Conservation (phyloP, 2,888 invertebrate genomes). For the Pristionchus entomophagus region DNA sequence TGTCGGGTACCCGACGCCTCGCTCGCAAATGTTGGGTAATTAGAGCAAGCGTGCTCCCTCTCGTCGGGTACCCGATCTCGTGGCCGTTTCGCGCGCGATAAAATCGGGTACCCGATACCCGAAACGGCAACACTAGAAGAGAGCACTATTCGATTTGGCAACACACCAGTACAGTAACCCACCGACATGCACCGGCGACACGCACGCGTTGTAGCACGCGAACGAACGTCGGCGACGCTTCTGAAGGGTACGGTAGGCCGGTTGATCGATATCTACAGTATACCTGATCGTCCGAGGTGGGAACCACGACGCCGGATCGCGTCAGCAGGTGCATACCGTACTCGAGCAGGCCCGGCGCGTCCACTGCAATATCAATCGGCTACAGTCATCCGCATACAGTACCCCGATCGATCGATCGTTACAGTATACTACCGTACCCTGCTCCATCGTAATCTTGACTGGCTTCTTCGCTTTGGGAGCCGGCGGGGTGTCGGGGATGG, state of each 20-base stretch:
- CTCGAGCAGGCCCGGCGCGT: conserved; percentile 24
- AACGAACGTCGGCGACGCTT: conserved; percentile 38
- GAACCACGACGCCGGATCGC: neutral
- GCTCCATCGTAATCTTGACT: neutral
- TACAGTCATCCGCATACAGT: neutral
- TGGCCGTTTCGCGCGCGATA: no score
- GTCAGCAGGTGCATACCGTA: conserved; percentile 32
- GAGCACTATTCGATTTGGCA: no score
- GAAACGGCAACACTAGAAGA: no score
- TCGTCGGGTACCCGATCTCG: no score
- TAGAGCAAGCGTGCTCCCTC: no score
- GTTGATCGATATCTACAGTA: neutral
- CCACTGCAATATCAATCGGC: neutral
- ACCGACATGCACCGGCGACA: conserved; percentile 28
- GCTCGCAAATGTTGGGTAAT: no score
- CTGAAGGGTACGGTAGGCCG: neutral
- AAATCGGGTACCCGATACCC: no score
- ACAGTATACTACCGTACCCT: neutral
- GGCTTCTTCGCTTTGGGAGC: neutral
- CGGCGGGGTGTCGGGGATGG: neutral
- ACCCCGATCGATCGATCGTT: no score
- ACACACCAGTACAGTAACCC: no score
- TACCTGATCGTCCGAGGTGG: neutral
- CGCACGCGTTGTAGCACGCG: conserved; percentile 22
- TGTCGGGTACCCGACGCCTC: no score